Conservation (phyloP, 1,140 invertebrate species). For the Harpegnathos saltator region DNA sequence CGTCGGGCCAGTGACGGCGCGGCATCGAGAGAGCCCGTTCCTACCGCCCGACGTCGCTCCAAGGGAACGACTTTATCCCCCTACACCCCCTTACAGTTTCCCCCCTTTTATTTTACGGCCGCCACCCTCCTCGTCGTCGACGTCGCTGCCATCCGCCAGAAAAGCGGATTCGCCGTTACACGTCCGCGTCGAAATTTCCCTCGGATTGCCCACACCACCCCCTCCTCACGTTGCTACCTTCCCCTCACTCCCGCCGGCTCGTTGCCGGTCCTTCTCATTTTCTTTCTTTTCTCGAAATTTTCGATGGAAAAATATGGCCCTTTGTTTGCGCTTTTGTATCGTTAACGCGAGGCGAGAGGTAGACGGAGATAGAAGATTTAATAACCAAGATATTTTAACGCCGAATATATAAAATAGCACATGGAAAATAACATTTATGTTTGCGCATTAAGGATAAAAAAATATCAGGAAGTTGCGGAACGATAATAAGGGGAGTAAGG, state of each 20-base stretch:
- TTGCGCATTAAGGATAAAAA: background rate
- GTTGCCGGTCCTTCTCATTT: slow-evolving; percentile 3
- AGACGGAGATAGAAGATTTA: slow-evolving; percentile 15
- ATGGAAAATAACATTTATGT: background rate
- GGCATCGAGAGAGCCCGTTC: slow-evolving; percentile 80
- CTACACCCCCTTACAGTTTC: background rate
- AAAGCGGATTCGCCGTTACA: slow-evolving; percentile 74
- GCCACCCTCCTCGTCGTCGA: slow-evolving; percentile 54
- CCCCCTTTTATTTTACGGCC: slow-evolving; percentile 65
- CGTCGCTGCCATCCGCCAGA: slow-evolving; percentile 69
- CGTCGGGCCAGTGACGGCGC: slow-evolving; percentile 84
- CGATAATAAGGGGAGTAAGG: no score
- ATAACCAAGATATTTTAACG: background rate
- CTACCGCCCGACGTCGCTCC: slow-evolving; percentile 57
- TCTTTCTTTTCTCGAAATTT: slow-evolving; percentile 57
- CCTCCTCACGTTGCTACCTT: background rate
- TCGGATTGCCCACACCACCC: slow-evolving; percentile 41
- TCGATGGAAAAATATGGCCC: slow-evolving; percentile 56
- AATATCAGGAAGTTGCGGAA: background rate
- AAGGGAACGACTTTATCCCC: slow-evolving; percentile 67
- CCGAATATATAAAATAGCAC: background rate
- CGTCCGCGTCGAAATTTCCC: slow-evolving; percentile 62
- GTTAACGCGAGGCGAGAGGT: background rate
- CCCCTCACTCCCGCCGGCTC: background rate
- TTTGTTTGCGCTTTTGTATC: slow-evolving; percentile 47